phyloP scores from a whole-genome alignment of 92 coral and sea anemone species.

The Metridium senile region DNA sequence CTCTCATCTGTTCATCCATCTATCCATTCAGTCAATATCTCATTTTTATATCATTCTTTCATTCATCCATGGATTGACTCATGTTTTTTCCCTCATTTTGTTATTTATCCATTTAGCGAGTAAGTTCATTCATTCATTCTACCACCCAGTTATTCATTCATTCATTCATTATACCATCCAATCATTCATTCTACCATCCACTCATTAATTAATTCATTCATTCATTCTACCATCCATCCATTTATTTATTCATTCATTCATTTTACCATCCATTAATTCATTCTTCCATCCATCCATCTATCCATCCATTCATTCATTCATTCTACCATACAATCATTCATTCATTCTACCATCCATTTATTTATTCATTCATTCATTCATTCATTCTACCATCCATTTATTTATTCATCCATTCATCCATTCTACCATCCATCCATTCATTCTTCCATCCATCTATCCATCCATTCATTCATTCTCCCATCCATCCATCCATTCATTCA shows the following conservation, averaged over 20 bases:
- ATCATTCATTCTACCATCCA: background rate
- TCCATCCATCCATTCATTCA: background rate
- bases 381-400: background rate
- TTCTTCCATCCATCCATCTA: background rate
- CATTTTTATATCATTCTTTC: background rate
- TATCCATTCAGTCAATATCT: background rate
- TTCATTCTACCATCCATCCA: background rate
- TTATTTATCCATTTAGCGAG: background rate
- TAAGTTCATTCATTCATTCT: background rate
- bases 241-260: background rate
- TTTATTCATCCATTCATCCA: slow-evolving; percentile 2
- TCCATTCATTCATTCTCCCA: background rate
- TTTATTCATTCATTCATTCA: background rate
- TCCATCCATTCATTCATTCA: background rate
- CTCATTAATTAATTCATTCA: background rate
- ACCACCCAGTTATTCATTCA: background rate
- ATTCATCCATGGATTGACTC: background rate
- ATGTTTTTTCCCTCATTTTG: background rate
- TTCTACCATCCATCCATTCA: too few species aligned
- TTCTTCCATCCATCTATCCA: too few species aligned
- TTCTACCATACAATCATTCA: background rate
- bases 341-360: background rate
- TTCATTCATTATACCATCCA: background rate
- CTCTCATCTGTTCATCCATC: background rate
- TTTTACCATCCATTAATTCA: background rate